Percentiles rank a stretch among this genome's conserved stretches.
phyloP scores from a whole-genome alignment of 2,797 vertebrate species.

The Amniataba percoides region DNA sequence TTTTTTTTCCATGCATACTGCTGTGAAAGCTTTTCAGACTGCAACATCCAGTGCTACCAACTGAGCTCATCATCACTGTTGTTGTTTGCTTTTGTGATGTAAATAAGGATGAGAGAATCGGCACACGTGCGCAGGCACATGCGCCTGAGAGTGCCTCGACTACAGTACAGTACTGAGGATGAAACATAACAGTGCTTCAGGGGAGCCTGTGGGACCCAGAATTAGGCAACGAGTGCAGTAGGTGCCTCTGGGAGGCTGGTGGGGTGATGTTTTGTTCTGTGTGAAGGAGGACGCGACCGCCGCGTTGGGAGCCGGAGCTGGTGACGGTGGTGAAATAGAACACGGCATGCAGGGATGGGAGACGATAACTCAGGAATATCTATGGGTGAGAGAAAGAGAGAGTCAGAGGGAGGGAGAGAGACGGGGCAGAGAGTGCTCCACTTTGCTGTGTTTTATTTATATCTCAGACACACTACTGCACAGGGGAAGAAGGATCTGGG shows the following conservation, averaged over 20 bases:
- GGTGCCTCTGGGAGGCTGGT: conserved; percentile 59
- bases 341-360: conserved; percentile 50
- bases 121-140: conserved; percentile 50
- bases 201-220: conserved; percentile 50
- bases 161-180: conserved; percentile 11
- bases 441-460: conserved; percentile 80
- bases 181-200: conserved; percentile 33
- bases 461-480: conserved; percentile 62
- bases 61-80: conserved; percentile 51
- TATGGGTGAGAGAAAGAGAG: conserved; percentile 42
- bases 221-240: conserved; percentile 57
- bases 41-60: neutral
- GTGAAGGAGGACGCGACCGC: conserved; percentile 73
- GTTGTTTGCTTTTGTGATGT: conserved; percentile 67
- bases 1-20: neutral
- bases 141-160: conserved; percentile 11
- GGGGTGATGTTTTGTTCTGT: conserved; percentile 73
- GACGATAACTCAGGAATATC: conserved; percentile 52
- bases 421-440: conserved; percentile 64
- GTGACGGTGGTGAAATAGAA: conserved; percentile 76
- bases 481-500: conserved; percentile 33
- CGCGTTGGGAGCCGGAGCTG: conserved; percentile 60
- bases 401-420: conserved; percentile 33
- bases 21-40: neutral
- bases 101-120: conserved; percentile 49